Evolutionary conservation across 2,113 vertebrate genomes (phyloP).

Genomic region (Apaloderma vittatum): DNA sequence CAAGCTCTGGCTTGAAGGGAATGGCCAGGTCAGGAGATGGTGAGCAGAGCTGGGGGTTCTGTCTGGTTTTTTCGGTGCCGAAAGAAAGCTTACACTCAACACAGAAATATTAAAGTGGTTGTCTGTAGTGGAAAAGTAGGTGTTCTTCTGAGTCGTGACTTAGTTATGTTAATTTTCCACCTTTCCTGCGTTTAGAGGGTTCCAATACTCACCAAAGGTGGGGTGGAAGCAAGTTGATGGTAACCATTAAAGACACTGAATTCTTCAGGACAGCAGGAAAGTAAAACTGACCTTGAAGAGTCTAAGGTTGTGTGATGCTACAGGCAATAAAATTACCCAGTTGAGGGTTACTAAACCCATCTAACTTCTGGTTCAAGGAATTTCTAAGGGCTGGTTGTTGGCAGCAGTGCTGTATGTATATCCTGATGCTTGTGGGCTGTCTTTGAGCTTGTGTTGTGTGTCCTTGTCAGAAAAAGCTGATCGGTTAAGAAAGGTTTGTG

Average conservation of each 20-base stretch:
- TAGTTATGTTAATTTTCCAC: neutral
- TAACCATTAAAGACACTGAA: neutral
- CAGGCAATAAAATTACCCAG: neutral
- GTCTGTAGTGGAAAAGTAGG: neutral
- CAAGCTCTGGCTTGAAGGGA: rapidly evolving
- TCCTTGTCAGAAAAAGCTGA: neutral
- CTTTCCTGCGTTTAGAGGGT: neutral
- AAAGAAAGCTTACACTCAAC: neutral
- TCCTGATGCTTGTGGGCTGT: neutral
- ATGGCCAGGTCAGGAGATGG: neutral
- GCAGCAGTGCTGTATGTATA: neutral
- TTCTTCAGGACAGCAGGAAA: neutral
- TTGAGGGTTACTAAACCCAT: neutral
- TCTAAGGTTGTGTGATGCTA: neutral
- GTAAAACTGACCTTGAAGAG: neutral
- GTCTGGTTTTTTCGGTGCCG: neutral
- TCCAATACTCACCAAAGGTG: rapidly evolving
- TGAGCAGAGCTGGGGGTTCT: neutral
- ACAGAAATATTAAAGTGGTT: neutral
- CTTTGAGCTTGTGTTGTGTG: neutral
- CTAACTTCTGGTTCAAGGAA: neutral
- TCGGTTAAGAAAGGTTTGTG: neutral
- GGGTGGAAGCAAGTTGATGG: neutral
- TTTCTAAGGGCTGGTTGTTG: neutral
- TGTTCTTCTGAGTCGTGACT: neutral